Base-by-base conservation (phyloP, 2,797 vertebrate genomes). In the Eulemur coronatus region DNA sequence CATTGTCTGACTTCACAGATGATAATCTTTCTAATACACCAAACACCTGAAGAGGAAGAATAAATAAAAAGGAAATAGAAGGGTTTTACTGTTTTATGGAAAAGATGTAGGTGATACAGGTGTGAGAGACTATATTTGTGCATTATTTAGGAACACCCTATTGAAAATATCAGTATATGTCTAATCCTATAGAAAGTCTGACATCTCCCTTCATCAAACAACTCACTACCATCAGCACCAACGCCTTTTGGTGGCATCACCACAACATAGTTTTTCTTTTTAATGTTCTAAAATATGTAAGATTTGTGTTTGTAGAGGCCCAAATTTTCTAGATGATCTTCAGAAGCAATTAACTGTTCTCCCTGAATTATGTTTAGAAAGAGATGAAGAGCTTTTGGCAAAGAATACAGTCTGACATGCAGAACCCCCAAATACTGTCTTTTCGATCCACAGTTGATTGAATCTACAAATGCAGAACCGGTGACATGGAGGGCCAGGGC, bases 331-430 rank as follows among this genome's bases (percentile, higher is more conserved):
- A 72, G 35, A 80, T 55, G 7, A 76, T 72, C 28, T 93, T 90
- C 35, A 84, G 43, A 76, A 94, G 52, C 8, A 96, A 75, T 96
- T 89, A 92, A 85, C 55, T 69, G 4, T 67, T 24, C 50, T 81
- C 2, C 48, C 26, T 92, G 55, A 72, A 78, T 75, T 81, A 61
- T 65, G 4, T 87, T 93, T 94, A 57, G 20, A 65, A 84, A 89
- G 89, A 46, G 12, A 89, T 88, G 30, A 85, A 70, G 65, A 91
- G 33, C 43, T 82, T 24, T 92, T 2, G 79, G 10, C 82, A 82
- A 69, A 91, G 41, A 92, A 91, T 59, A 57, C 24, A 79, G 76
- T 55, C 22, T 7, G n/a, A n/a, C 50, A n/a, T 79, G 50, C 76
- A 79, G 76, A 79, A 79, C 2, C n/a, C 22, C 50, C 52, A 55